Base-by-base conservation (phyloP, 1,140 invertebrate species). In the Bombus vancouverensis region DNA sequence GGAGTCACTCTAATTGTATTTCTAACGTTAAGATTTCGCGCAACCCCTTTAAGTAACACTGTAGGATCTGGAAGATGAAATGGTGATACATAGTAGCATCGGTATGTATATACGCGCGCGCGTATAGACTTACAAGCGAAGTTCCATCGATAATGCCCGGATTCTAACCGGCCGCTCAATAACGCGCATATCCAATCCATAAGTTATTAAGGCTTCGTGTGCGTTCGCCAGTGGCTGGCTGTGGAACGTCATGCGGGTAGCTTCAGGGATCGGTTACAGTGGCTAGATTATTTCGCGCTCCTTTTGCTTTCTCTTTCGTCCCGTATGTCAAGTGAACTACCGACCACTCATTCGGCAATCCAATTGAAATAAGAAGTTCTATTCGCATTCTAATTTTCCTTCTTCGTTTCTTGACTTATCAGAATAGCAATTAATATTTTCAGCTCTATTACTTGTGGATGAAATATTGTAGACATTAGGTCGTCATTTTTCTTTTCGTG, bases 201-300 rank as follows among this genome's bases (percentile, higher is more conserved):
- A 92, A 94, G 92, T 94, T 94, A 94, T 94, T 93, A 92, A 94
- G 92, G 91, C 90, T 92, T 94, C 92, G 92, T 92, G 91, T 92
- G 92, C 91, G 92, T 93, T 90, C 91, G 88, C 80, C 90, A 90
- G 66, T 81, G 86, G 74, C 57, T 79, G 44, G 72, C 65, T 71
- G 37, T 78, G 65, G 88, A 92, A 66, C 81, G 62, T 74, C 91
- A 93, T 93, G 92, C 93, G 93, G 93, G 92, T 92, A 92, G 92
- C 89, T 92, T 90, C 91, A 86, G 88, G 87, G 92, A 93, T 93
- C 92, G 90, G 91, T 94, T 94, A 94, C 92, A 94, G 93, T 94
- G 92, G 93, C 90, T 87, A 81, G 81, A 81, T 81, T 81, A 65
- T 72, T 89, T 89, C 73, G 77, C 76, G 75, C 76, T 79, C 68